Conservation (phyloP, 2,113 vertebrate genomes). For the Eublepharis macularius region DNA sequence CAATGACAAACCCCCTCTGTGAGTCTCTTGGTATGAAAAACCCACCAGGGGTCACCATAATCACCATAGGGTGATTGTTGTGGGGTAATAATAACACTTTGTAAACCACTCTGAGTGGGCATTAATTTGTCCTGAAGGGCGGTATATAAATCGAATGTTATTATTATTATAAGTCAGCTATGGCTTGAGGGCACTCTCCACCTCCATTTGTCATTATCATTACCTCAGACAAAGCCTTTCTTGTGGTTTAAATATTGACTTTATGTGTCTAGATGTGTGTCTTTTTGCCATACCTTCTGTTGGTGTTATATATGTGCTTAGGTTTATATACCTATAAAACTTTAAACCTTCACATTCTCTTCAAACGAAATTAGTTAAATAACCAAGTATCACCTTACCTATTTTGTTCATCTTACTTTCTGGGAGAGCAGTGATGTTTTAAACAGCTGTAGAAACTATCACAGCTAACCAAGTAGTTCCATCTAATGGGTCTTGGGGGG, state of each 20-base stretch:
- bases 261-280: neutral
- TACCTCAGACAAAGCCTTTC: neutral
- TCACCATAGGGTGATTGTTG: too few species aligned
- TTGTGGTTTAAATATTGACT: neutral
- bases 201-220: neutral
- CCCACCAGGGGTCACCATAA: too few species aligned
- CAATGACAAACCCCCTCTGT: too few species aligned
- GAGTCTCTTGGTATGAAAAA: too few species aligned
- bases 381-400: neutral
- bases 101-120: too few species aligned
- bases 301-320: neutral
- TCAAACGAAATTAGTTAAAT: neutral
- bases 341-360: neutral
- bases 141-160: too few species aligned
- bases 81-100: too few species aligned
- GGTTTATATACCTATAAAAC: neutral
- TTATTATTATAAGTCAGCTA: too few species aligned
- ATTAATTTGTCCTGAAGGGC: too few species aligned
- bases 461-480: neutral
- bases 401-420: neutral
- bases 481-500: neutral
- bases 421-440: slow-evolving; percentile 9
- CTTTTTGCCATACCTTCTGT: neutral
- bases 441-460: slow-evolving; percentile 6
- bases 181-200: too few species aligned